These are phyloP conservation scores for Ophioninae sp. DNA, from an alignment of 2,888 invertebrate species.

Conservation along the genomic window DNA sequence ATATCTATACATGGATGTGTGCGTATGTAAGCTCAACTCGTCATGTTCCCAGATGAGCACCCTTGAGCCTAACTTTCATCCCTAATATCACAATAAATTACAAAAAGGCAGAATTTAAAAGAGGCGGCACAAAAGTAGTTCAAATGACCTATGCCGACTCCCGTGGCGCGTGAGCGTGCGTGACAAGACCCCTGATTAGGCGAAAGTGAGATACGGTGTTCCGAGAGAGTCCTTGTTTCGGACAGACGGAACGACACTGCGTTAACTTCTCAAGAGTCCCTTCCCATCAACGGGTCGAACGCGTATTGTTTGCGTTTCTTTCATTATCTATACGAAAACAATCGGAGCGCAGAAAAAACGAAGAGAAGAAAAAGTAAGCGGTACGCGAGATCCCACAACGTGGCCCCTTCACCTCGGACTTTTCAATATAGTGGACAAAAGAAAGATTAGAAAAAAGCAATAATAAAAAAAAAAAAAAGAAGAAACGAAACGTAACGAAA, in stretches of 20 bases:
- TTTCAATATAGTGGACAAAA: neutral
- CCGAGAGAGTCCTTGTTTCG: neutral
- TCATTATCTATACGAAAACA: neutral
- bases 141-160: slow-evolving; percentile 22
- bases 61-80: slow-evolving; percentile 58
- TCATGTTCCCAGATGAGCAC: slow-evolving; percentile 23
- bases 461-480: neutral
- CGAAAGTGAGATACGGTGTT: neutral
- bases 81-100: slow-evolving; percentile 68
- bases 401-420: neutral
- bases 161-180: neutral
- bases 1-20: slow-evolving; percentile 8
- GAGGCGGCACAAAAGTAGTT: slow-evolving; percentile 4
- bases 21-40: slow-evolving; percentile 27
- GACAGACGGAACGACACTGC: neutral
- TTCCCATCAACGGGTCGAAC: neutral
- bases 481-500: neutral
- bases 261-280: neutral
- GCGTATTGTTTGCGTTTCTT: neutral
- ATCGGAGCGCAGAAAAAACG: neutral
- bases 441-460: neutral
- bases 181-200: neutral
- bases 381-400: slow-evolving; percentile 3
- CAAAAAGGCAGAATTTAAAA: slow-evolving; percentile 46
- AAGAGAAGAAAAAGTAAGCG: neutral